phyloP scores from a whole-genome alignment of 2,797 vertebrate genomes.

The Sebastes taczanowskii region DNA sequence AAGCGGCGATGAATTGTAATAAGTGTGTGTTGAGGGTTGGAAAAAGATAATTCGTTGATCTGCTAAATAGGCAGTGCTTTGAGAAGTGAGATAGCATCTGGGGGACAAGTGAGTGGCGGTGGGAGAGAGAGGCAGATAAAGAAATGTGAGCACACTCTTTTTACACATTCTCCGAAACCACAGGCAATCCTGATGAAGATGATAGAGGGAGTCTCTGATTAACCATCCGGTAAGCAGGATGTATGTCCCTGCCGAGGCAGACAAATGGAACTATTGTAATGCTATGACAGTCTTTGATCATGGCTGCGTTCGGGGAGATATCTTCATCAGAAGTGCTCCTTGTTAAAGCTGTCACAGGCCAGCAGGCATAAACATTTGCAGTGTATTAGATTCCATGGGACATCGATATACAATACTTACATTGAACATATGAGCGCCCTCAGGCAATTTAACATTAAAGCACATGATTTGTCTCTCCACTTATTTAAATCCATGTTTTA shows the following conservation, averaged over 20 bases:
- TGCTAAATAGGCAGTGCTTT: slow-evolving; percentile 67
- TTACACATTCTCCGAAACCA: slow-evolving; percentile 70
- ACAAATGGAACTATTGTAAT: slow-evolving; percentile 82
- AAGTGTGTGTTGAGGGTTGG: slow-evolving; percentile 54
- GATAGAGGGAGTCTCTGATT: slow-evolving; percentile 79
- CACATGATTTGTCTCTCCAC: slow-evolving; percentile 33
- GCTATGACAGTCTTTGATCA: slow-evolving; percentile 76
- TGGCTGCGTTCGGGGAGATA: slow-evolving; percentile 64
- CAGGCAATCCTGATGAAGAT: slow-evolving; percentile 76
- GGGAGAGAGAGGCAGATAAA: slow-evolving; percentile 72
- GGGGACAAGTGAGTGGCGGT: slow-evolving; percentile 57
- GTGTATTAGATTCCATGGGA: slow-evolving; percentile 42
- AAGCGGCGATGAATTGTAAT: slow-evolving; percentile 67
- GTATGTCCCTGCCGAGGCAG: slow-evolving; percentile 68
- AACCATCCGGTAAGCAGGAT: slow-evolving; percentile 77
- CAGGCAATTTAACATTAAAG: slow-evolving; percentile 43
- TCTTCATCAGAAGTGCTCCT: slow-evolving; percentile 72
- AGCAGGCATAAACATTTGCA: slow-evolving; percentile 52
- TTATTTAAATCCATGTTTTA: slow-evolving; percentile 40
- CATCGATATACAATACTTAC: slow-evolving; percentile 51
- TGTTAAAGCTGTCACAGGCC: slow-evolving; percentile 71
- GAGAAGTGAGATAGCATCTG: slow-evolving; percentile 73
- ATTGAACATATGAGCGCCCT: slow-evolving; percentile 30
- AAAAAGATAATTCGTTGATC: slow-evolving; percentile 68
- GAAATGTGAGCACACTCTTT: slow-evolving; percentile 69